These are phyloP conservation scores for Chanos chanos DNA, from an alignment of 2,797 vertebrate genomes.

Conservation along the genomic window DNA sequence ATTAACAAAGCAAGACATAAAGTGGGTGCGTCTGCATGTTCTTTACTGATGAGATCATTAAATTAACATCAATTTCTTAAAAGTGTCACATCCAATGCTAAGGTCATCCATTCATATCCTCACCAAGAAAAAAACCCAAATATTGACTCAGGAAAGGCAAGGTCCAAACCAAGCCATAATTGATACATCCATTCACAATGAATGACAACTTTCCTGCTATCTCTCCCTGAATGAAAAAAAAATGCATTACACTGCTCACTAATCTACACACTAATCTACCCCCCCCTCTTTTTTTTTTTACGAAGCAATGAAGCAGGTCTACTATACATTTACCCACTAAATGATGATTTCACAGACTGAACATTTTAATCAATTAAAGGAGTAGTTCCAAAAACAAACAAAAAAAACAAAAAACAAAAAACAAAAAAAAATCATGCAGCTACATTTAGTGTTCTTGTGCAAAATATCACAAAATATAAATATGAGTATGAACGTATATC, in stretches of 20 bases:
- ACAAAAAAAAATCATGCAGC: constrained; percentile 10
- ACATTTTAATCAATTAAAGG: not conserved
- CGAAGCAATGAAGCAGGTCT: constrained; percentile 16
- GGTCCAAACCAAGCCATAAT: not conserved
- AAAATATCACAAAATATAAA: constrained; percentile 33
- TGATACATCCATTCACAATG: too few species aligned
- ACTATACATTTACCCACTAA: constrained; percentile 23
- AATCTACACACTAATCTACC: not conserved
- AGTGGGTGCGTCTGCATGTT: not conserved
- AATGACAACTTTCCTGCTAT: too few species aligned
- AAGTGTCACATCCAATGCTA: too few species aligned
- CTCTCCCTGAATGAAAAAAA: constrained; percentile 8
- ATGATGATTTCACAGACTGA: not conserved
- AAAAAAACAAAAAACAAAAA: constrained; percentile 5
- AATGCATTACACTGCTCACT: constrained; percentile 4
- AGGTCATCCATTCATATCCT: too few species aligned
- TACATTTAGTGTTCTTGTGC: constrained; percentile 51
- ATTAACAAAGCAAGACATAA: not conserved
- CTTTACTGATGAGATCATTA: not conserved
- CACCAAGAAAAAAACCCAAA: not conserved
- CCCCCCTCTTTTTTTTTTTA: not conserved
- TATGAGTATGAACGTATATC: constrained; percentile 34
- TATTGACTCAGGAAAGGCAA: not conserved
- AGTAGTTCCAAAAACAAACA: too few species aligned
- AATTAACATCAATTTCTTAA: not conserved